phyloP scores from a whole-genome alignment of 2,113 vertebrate genomes.

The Physeter macrocephalus region DNA sequence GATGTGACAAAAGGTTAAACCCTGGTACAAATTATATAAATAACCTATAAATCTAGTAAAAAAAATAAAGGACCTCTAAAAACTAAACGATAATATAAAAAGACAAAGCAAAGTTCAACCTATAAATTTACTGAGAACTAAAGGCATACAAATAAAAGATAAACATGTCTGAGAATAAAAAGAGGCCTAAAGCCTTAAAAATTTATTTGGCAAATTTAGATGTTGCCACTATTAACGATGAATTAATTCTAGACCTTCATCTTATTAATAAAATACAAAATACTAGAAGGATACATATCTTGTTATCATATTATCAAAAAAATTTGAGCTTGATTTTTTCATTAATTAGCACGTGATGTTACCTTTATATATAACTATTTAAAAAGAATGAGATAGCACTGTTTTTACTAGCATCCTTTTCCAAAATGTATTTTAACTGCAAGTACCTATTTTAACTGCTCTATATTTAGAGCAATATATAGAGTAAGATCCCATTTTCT shows the following conservation, averaged over 20 bases:
- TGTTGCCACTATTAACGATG: not conserved
- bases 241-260: not conserved
- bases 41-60: not conserved
- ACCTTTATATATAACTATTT: not conserved
- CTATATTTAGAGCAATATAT: not conserved
- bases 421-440: not conserved
- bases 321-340: not conserved
- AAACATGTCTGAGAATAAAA: not conserved
- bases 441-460: not conserved
- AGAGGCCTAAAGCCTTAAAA: not conserved
- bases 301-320: not conserved
- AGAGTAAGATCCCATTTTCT: not conserved
- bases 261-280: not conserved
- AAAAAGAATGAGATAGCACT: not conserved
- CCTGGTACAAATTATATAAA: not conserved
- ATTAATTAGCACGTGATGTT: not conserved
- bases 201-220: not conserved
- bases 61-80: not conserved
- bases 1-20: not conserved
- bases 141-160: not conserved
- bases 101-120: not conserved
- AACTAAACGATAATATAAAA: constrained; percentile 17
- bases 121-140: not conserved
- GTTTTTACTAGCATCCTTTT: not conserved
- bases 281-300: not conserved